A percentile compares a stretch with the other conserved stretches of the same genome.
Evolutionary conservation across 1,140 invertebrate genomes (phyloP).

Genomic region (Melanaphis sacchari): DNA sequence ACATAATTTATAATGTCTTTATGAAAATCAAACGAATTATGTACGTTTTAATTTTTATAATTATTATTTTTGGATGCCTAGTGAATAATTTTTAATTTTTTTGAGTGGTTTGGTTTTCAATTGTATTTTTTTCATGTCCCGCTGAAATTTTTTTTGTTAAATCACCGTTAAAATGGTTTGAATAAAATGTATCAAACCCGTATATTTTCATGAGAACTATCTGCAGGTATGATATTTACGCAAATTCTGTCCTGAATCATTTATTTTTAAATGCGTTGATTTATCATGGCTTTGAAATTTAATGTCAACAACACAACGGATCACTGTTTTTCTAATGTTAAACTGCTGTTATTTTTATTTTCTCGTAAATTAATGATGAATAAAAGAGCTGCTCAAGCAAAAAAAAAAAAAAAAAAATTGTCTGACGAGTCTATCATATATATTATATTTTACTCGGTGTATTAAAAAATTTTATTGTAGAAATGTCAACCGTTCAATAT

Average conservation of each 20-base stretch:
- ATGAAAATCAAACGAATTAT: background rate
- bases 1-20: background rate
- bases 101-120: background rate
- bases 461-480: background rate
- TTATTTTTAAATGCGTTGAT: background rate
- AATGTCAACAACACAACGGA: background rate
- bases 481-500: background rate
- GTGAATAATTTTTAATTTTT: background rate
- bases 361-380: background rate
- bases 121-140: background rate
- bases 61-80: background rate
- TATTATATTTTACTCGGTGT: background rate
- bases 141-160: no score
- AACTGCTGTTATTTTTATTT: background rate
- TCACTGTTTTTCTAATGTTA: background rate
- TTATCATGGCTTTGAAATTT: background rate
- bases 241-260: background rate
- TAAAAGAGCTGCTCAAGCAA: background rate
- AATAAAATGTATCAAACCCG: background rate
- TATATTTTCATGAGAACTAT: background rate
- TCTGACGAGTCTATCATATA: background rate
- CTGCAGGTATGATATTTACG: background rate
- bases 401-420: background rate
- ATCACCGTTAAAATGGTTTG: background rate
- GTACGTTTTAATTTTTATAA: background rate